phyloP scores from a whole-genome alignment of 2,797 vertebrate species.

The Coracias cyanogaster region DNA sequence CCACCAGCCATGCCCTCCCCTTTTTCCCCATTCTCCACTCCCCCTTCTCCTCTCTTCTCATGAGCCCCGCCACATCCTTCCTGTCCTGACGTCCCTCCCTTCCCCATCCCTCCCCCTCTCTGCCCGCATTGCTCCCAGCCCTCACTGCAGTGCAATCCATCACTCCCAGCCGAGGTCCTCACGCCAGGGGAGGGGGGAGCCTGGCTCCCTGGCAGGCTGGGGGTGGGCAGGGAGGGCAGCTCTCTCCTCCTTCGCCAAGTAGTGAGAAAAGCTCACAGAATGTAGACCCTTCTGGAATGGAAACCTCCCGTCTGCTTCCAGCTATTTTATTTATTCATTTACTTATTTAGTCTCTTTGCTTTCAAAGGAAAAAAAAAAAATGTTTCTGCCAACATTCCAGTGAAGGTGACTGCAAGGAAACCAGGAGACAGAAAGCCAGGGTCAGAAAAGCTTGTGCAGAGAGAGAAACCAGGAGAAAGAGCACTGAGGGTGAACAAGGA shows the following conservation, averaged over 20 bases:
- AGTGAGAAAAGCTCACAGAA: neutral
- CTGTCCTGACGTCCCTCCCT: constrained; percentile 10
- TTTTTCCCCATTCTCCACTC: neutral
- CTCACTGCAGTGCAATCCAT: constrained; percentile 77
- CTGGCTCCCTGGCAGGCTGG: neutral
- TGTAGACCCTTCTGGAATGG: neutral
- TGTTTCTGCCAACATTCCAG: constrained; percentile 62
- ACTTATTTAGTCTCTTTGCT: constrained; percentile 62
- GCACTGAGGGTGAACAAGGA: too few relatives aligned
- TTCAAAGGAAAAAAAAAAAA: constrained; percentile 23
- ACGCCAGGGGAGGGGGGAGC: neutral
- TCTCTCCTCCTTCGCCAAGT: neutral
- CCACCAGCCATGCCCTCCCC: neutral
- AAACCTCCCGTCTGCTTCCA: constrained; percentile 20
- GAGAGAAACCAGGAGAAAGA: neutral
- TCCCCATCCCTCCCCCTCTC: constrained; percentile 17
- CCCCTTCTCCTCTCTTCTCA: neutral
- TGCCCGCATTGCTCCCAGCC: constrained; percentile 56
- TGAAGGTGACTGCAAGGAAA: constrained; percentile 61
- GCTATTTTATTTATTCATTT: constrained; percentile 52
- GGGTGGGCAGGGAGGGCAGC: neutral
- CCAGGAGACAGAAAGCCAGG: neutral
- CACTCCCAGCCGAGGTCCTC: constrained; percentile 57
- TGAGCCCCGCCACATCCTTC: constrained; percentile 4
- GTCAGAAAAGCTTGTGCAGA: neutral